A percentile compares a stretch with the other conserved stretches of the same genome.
phyloP scores from a whole-genome alignment of 2,888 invertebrate species.

The Thera britannica region DNA sequence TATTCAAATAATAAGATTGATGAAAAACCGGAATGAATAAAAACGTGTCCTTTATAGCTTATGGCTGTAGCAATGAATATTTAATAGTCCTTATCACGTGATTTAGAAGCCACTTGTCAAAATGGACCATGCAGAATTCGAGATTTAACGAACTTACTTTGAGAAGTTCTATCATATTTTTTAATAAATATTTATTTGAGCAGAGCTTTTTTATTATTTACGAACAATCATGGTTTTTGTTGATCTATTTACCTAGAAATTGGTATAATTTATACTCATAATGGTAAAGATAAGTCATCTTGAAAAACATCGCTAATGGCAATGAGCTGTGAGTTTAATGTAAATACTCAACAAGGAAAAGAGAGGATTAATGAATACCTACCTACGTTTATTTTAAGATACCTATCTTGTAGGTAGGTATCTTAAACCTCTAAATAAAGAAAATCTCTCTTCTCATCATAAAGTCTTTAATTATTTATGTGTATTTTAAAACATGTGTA shows the following conservation, averaged over 20 bases:
- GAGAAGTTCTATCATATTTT: not conserved
- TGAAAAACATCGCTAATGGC: conserved; percentile 14
- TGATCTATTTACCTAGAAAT: not conserved
- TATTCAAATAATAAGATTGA: conserved; percentile 8
- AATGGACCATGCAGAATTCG: too few species aligned
- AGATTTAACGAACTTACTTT: too few species aligned
- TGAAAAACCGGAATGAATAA: conserved; percentile 13
- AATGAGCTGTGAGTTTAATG: conserved; percentile 24
- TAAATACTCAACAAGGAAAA: conserved; percentile 36
- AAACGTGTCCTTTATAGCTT: conserved; percentile 12
- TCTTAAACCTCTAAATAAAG: not conserved
- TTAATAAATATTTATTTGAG: too few species aligned
- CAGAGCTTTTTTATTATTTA: too few species aligned
- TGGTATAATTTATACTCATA: not conserved
- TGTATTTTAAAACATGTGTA: not conserved
- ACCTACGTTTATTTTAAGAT: conserved; percentile 8
- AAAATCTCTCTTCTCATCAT: too few species aligned
- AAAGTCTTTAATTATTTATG: not conserved
- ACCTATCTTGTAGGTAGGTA: too few species aligned
- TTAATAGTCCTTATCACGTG: not conserved
- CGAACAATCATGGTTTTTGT: not conserved
- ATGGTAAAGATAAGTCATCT: conserved; percentile 3
- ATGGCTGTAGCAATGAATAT: conserved; percentile 2
- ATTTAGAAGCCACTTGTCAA: too few species aligned
- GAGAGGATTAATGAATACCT: not conserved